Conservation (phyloP, 2,113 vertebrate species). For the Enhydra lutris region DNA sequence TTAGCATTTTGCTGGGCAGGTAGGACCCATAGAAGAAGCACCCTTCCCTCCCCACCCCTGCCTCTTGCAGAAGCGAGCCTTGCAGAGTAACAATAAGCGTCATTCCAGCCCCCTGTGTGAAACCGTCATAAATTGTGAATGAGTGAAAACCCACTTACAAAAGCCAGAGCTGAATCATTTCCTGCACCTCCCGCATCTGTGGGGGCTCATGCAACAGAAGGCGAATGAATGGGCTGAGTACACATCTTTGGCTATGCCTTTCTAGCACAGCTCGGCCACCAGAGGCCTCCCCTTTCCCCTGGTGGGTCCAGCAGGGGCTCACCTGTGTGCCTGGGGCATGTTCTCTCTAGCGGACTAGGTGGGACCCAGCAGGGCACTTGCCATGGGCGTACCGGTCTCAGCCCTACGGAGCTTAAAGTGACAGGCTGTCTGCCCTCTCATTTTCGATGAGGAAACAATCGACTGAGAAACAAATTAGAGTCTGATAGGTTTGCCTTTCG, state of each 20-base stretch:
- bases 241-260: accelerated
- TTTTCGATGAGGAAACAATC: background rate
- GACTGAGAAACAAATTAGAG: background rate
- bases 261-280: background rate
- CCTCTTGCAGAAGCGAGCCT: background rate
- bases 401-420: background rate
- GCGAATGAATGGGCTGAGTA: background rate
- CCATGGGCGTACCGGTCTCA: background rate
- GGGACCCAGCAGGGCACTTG: background rate
- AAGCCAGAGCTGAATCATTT: background rate
- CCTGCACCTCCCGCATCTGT: background rate
- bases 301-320: accelerated
- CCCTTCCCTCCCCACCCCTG: too few relatives aligned
- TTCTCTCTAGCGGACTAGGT: background rate
- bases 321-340: background rate
- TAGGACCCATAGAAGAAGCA: background rate
- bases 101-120: background rate
- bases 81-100: background rate
- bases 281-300: background rate
- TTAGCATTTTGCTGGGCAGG: background rate
- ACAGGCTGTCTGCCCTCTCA: background rate
- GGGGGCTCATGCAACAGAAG: background rate
- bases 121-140: background rate
- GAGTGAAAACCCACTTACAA: background rate
- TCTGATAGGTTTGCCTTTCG: background rate